These are phyloP conservation scores for Pseudococcus longispinus DNA, from an alignment of 2,888 invertebrate genomes.

Conservation along the genomic window DNA sequence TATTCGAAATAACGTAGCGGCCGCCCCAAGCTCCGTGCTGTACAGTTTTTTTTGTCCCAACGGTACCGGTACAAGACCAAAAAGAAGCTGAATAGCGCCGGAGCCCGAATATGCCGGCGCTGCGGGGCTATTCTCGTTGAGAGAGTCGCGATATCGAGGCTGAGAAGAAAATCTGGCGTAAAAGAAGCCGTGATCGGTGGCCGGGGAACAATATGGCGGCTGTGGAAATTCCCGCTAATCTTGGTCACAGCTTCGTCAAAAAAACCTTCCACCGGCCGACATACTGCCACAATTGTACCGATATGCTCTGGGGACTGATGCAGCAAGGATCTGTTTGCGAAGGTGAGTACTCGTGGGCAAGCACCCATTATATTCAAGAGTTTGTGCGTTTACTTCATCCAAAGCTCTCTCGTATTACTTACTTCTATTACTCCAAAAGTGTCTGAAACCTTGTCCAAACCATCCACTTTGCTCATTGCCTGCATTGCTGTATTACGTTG, in stretches of 20 bases:
- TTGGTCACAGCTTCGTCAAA: slow-evolving; percentile 99
- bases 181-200: slow-evolving; percentile 57
- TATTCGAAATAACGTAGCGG: slow-evolving; percentile 55
- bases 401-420: too few relatives aligned
- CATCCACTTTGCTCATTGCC: too few relatives aligned
- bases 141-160: slow-evolving; percentile 35
- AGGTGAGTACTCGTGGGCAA: slow-evolving; percentile 87
- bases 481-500: too few relatives aligned
- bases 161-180: slow-evolving; percentile 52
- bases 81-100: slow-evolving; percentile 47
- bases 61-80: not conserved
- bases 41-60: slow-evolving; percentile 1
- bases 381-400: too few relatives aligned
- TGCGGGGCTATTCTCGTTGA: slow-evolving; percentile 33
- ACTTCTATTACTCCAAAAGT: too few relatives aligned
- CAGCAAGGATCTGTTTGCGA: slow-evolving; percentile 99
- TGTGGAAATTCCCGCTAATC: slow-evolving; percentile 66
- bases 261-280: slow-evolving; percentile 99
- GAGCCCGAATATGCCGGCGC: slow-evolving; percentile 46
- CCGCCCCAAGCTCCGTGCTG: slow-evolving; percentile 8
- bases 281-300: slow-evolving; percentile 99
- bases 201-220: slow-evolving; percentile 64
- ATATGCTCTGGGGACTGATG: slow-evolving; percentile 99
- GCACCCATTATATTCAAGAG: too few relatives aligned
- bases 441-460: too few relatives aligned